Evolutionary conservation across 2,113 vertebrate species (phyloP).

Genomic region (Ictalurus furcatus): DNA sequence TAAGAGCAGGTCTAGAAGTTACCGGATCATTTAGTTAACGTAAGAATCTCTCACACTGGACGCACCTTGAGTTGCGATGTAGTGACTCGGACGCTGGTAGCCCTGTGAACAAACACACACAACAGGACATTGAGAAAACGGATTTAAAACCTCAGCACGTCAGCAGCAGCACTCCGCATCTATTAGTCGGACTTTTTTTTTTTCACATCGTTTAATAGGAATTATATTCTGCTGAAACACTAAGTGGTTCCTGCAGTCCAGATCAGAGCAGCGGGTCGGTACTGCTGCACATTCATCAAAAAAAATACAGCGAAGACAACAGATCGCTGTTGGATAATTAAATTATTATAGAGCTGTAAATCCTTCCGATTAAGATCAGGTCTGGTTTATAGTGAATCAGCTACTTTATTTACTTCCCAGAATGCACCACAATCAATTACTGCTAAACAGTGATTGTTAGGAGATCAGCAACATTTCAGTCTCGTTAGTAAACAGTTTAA

Average conservation of each 20-base stretch:
- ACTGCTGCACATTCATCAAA: not conserved
- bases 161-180: constrained; percentile 12
- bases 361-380: not conserved
- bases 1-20: not conserved
- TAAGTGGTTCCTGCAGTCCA: not conserved
- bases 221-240: not conserved
- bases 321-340: not conserved
- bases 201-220: not conserved
- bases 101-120: constrained; percentile 77
- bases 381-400: not conserved
- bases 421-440: not conserved
- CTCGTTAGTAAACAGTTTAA: not conserved
- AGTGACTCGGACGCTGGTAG: constrained; percentile 97
- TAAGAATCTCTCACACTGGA: not conserved
- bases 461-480: not conserved
- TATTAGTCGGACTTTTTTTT: not conserved
- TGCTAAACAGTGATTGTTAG: not conserved
- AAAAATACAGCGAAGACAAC: not conserved
- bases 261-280: not conserved
- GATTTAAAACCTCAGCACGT: not conserved
- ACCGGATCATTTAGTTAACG: not conserved
- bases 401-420: not conserved
- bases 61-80: constrained; percentile 94
- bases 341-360: not conserved
- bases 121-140: not conserved